phyloP scores from a whole-genome alignment of 2,888 invertebrate species.

The Mycalesis mineus region DNA sequence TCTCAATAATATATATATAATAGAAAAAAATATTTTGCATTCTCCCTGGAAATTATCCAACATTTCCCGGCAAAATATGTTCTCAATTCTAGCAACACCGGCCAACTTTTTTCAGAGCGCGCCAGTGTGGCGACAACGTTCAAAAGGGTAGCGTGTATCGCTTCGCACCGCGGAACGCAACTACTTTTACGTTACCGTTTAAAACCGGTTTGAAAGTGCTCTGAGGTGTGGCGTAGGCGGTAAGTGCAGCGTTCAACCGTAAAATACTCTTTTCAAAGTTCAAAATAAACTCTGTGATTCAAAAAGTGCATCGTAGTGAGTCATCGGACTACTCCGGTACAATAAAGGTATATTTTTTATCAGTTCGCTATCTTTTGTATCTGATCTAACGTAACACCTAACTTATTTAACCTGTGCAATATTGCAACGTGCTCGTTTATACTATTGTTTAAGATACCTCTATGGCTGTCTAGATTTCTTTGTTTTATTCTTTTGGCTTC shows the following conservation, averaged over 20 bases:
- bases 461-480: slow-evolving; percentile 5
- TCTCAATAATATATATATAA: too few species aligned
- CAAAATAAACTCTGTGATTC: slow-evolving; percentile 37
- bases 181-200: slow-evolving; percentile 67
- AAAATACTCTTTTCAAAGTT: slow-evolving; percentile 49
- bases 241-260: slow-evolving; percentile 61
- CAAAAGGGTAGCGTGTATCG: slow-evolving; percentile 40
- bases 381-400: slow-evolving; percentile 8
- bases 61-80: slow-evolving; percentile 1
- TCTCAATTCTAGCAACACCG: slow-evolving; percentile 46
- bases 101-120: slow-evolving; percentile 43
- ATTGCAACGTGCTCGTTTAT: slow-evolving; percentile 7
- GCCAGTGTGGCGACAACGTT: slow-evolving; percentile 47
- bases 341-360: slow-evolving; percentile 31
- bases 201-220: slow-evolving; percentile 71
- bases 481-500: slow-evolving; percentile 8
- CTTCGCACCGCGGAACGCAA: slow-evolving; percentile 37
- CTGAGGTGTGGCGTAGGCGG: slow-evolving; percentile 68
- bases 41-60: not conserved
- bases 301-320: slow-evolving; percentile 28
- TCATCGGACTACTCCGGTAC: slow-evolving; percentile 17
- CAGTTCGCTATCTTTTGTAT: slow-evolving; percentile 22
- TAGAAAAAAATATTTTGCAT: not conserved
- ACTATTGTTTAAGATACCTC: not conserved
- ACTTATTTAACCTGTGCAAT: slow-evolving; percentile 2